phyloP scores from a whole-genome alignment of 2,888 invertebrate species.

The Cataglyphis cursor region DNA sequence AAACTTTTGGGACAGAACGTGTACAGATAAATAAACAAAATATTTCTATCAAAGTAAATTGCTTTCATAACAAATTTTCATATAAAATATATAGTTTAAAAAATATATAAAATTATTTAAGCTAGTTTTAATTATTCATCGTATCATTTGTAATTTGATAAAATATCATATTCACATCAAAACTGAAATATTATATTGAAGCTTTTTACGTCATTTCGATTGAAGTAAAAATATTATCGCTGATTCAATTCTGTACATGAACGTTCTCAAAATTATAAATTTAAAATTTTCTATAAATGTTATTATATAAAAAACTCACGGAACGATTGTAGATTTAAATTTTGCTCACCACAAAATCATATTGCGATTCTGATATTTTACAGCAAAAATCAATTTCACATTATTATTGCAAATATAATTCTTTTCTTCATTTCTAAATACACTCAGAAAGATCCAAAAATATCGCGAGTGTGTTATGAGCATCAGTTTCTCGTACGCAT shows the following conservation, averaged over 20 bases:
- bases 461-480: neutral
- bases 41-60: neutral
- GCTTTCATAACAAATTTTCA: constrained; percentile 7
- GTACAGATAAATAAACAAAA: neutral
- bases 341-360: neutral
- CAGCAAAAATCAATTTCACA: neutral
- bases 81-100: constrained; percentile 20
- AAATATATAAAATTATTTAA: constrained; percentile 30
- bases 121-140: constrained; percentile 26
- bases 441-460: neutral
- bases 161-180: constrained; percentile 18
- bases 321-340: constrained; percentile 6
- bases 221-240: constrained; percentile 8
- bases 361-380: neutral
- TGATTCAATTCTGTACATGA: neutral
- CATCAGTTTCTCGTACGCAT: neutral
- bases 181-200: constrained; percentile 26
- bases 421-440: neutral
- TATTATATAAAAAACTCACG: neutral
- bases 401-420: neutral
- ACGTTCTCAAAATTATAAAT: neutral
- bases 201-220: constrained; percentile 6
- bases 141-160: neutral
- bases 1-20: no score
- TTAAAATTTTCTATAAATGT: constrained; percentile 1